These are phyloP conservation scores for Tiaroga cobitis DNA, from an alignment of 2,797 vertebrate species.

Conservation along the genomic window DNA sequence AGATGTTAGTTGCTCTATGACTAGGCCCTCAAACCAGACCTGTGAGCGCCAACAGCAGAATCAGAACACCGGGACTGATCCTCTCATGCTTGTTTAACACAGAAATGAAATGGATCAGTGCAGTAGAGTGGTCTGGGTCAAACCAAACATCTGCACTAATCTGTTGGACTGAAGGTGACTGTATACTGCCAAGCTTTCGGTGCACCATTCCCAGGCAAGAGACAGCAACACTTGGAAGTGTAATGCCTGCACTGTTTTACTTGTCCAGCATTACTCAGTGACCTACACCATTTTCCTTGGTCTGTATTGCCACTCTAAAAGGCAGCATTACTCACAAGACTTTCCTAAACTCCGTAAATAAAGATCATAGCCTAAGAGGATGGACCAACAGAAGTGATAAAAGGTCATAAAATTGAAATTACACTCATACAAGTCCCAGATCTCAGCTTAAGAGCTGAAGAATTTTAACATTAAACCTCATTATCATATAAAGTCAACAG, in stretches of 20 bases:
- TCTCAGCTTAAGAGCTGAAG: not conserved
- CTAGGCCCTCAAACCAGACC: not conserved
- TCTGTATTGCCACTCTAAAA: not conserved
- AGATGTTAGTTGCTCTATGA: not conserved
- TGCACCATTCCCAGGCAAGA: not conserved
- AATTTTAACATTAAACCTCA: not conserved
- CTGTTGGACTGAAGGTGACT: slow-evolving; percentile 3
- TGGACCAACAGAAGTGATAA: not conserved
- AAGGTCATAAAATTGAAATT: slow-evolving; percentile 3
- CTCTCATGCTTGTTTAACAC: slow-evolving; percentile 37
- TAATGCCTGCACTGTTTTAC: not conserved
- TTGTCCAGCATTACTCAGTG: not conserved
- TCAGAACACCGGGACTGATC: slow-evolving; percentile 29
- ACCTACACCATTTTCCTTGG: slow-evolving; percentile 18
- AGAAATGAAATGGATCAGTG: slow-evolving; percentile 25
- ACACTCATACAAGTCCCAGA: not conserved
- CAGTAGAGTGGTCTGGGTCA: slow-evolving; percentile 9
- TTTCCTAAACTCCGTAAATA: not conserved
- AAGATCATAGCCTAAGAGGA: not conserved
- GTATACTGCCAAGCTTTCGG: not conserved
- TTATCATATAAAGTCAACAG: not conserved
- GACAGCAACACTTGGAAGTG: not conserved
- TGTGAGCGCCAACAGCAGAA: not conserved
- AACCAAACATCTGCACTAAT: slow-evolving; percentile 32
- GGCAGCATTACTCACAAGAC: not conserved